Base-by-base conservation (phyloP, 2,888 invertebrate species). In the Alloplasta piceator region DNA sequence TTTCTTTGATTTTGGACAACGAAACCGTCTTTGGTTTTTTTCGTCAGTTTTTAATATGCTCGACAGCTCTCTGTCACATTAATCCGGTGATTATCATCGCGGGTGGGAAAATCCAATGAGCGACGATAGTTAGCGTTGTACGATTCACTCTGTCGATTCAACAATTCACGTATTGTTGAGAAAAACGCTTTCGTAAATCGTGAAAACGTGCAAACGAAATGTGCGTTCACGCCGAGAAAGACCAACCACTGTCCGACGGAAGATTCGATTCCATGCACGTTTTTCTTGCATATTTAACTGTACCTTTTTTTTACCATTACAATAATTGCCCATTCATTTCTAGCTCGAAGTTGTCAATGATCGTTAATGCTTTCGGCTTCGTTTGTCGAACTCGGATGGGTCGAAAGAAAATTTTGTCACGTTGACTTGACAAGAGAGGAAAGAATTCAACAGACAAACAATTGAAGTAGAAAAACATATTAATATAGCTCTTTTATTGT, bases 231-330 rank as follows among this genome's bases (percentile, higher is more conserved):
- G 3, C 26, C 26, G 41, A 41, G 60, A 67, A 61, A 75, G 66
- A 58, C 16, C 43, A 67, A 64, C 64, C 76, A 55, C 74, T 48
- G 48, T 61, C 78, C 82, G 82, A 78, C 82, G 82, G 78, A 50
- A 50, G 43, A 63, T 41, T 75, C 75, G 71, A 82, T 75, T 71
- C 78, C 12, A 48, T 71, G 75, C 82, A 82, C 82, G 82, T 82
- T 43, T 50, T 26, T 10, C 7, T 16, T 10, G 12, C 64, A 48
- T 26, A 41, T n/a, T 39, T 12, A 36, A 26, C 56, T 6, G 14
- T 46, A 14, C 6, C 26, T 41, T 61, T 46, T 52, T 56, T 41
- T 50, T 16, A 38, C n/a, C 9, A 64, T 60, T 52, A 48, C 5
- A 66, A 70, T 52, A 66, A 60, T 39, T 61, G 12, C n/a, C 36